Conservation (phyloP, 2,888 invertebrate species). For the Lasioglossum lativentre region DNA sequence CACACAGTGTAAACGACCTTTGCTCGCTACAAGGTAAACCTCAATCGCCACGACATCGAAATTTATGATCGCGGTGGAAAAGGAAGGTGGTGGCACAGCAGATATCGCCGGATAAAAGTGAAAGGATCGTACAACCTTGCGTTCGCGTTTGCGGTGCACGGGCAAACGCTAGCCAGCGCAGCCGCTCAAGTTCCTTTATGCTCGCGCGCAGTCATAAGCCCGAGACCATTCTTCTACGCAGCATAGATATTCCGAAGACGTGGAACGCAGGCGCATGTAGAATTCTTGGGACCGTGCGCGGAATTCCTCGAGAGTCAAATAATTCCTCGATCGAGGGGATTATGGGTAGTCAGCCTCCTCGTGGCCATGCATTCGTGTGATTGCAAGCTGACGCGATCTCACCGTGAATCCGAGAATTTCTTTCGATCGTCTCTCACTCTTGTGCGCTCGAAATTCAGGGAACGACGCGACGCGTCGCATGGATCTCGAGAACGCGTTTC, state of each 20-base stretch:
- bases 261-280: slow-evolving; percentile 39
- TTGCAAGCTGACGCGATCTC: background rate
- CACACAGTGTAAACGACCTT: slow-evolving; percentile 78
- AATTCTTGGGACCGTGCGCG: slow-evolving; percentile 24
- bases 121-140: slow-evolving; percentile 83
- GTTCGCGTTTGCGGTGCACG: slow-evolving; percentile 60
- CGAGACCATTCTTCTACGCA: slow-evolving; percentile 48
- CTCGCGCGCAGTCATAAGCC: slow-evolving; percentile 30
- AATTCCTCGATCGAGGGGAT: slow-evolving; percentile 19
- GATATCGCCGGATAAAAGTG: slow-evolving; percentile 81
- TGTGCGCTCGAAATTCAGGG: background rate
- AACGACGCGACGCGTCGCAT: background rate
- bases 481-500: background rate
- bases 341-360: slow-evolving; percentile 20
- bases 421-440: background rate
- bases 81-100: slow-evolving; percentile 63
- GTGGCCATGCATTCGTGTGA: background rate
- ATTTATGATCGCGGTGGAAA: slow-evolving; percentile 78
- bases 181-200: slow-evolving; percentile 53
- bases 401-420: background rate
- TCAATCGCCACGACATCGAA: slow-evolving; percentile 73
- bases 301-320: slow-evolving; percentile 44
- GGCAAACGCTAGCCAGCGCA: slow-evolving; percentile 13
- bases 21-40: slow-evolving; percentile 79
- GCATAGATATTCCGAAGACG: slow-evolving; percentile 57